Evolutionary conservation across 2,888 invertebrate species (phyloP).

Genomic region (Selenia dentaria): DNA sequence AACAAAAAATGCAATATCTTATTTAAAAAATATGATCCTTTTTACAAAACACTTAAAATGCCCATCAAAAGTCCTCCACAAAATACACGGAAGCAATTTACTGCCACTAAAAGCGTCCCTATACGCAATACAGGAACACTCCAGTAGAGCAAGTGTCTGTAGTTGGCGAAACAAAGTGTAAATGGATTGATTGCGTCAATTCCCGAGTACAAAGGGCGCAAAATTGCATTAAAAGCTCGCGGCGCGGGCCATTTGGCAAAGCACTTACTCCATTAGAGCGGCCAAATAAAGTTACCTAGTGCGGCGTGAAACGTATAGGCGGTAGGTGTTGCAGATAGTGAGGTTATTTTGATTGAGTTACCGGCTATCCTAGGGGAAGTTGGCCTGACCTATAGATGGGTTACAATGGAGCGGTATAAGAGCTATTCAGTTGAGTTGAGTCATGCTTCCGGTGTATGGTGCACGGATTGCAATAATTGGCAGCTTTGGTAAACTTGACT

Average conservation of each 20-base stretch:
- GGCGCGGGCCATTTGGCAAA: constrained; percentile 78
- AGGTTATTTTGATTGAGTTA: constrained; percentile 34
- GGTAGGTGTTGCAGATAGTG: constrained; percentile 26
- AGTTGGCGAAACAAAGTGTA: constrained; percentile 84
- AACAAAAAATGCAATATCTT: too few relatives aligned
- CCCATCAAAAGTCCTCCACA: constrained; percentile 18
- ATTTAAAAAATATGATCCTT: neutral
- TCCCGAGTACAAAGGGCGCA: constrained; percentile 77
- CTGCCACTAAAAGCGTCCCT: constrained; percentile 60
- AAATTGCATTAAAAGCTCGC: constrained; percentile 84
- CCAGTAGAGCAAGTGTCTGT: constrained; percentile 47
- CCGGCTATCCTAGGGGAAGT: constrained; percentile 7
- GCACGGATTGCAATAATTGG: too few relatives aligned
- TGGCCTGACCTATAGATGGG: constrained; percentile 1
- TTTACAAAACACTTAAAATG: constrained; percentile 24
- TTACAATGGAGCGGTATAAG: neutral
- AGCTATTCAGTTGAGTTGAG: neutral
- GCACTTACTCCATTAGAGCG: constrained; percentile 82
- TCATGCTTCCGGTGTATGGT: too few relatives aligned
- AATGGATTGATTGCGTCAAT: constrained; percentile 85
- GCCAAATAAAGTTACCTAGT: constrained; percentile 80
- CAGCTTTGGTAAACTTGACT: too few relatives aligned
- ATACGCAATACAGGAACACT: constrained; percentile 44
- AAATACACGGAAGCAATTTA: constrained; percentile 53
- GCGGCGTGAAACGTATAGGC: constrained; percentile 55